phyloP scores from a whole-genome alignment of 2,797 vertebrate species.

The Danio tinwini region DNA sequence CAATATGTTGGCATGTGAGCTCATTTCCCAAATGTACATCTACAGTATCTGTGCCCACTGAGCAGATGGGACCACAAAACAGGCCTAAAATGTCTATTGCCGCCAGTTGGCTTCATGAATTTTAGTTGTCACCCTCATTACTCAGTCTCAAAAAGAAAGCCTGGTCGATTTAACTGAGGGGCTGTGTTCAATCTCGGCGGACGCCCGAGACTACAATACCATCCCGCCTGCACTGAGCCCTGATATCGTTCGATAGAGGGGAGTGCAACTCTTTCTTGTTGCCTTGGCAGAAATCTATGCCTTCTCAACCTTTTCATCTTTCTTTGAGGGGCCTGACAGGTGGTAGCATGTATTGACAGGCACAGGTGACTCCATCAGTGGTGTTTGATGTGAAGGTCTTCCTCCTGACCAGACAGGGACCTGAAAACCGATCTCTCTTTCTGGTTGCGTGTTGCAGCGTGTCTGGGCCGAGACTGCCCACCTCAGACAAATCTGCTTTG shows the following conservation, averaged over 20 bases:
- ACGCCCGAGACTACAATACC: slow-evolving; percentile 71
- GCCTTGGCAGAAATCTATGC: slow-evolving; percentile 69
- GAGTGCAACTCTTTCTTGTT: slow-evolving; percentile 65
- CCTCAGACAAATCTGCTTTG: slow-evolving; percentile 67
- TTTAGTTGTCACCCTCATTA: slow-evolving; percentile 66
- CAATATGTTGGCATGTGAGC: slow-evolving; percentile 68
- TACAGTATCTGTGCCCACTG: slow-evolving; percentile 2
- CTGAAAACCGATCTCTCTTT: slow-evolving; percentile 57
- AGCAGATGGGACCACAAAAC: slow-evolving; percentile 68
- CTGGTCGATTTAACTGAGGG: slow-evolving; percentile 71
- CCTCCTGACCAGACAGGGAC: slow-evolving; percentile 65
- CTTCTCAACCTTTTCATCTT: slow-evolving; percentile 75
- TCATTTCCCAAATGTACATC: slow-evolving; percentile 61
- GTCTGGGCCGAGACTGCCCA: slow-evolving; percentile 4
- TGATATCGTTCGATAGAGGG: slow-evolving; percentile 64
- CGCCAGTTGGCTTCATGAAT: slow-evolving; percentile 67
- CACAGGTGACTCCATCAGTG: slow-evolving; percentile 72
- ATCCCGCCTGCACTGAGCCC: slow-evolving; percentile 68
- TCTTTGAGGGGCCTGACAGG: slow-evolving; percentile 64
- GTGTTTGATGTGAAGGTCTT: slow-evolving; percentile 77
- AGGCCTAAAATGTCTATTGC: slow-evolving; percentile 65
- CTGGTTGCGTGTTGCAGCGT: slow-evolving; percentile 56
- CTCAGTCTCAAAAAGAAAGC: slow-evolving; percentile 62
- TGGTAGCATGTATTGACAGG: slow-evolving; percentile 61
- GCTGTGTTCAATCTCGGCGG: slow-evolving; percentile 66